Base-by-base conservation (phyloP, 2,888 invertebrate species). In the Hyposoter dolosus region DNA sequence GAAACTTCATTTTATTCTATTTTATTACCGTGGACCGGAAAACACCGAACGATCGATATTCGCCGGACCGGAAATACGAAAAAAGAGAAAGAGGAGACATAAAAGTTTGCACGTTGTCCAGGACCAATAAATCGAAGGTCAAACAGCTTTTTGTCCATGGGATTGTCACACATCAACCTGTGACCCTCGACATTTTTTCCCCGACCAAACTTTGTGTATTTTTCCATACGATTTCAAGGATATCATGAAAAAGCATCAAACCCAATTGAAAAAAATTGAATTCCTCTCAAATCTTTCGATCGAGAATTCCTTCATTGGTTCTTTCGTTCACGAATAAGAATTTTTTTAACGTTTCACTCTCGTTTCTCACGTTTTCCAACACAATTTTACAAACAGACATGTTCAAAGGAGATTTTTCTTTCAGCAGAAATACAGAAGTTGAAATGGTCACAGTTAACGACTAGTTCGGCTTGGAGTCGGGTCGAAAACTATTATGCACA, bases 121-220 rank as follows among this genome's bases (percentile, higher is more conserved):
- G 50, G 50, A 3, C 9, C 50, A 50, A 71, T 71, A 71, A 71
- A 71, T 71, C 71, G 71, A 71, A 71, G 71, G 71, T 71, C 71
- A 32, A 71, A 65, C 23, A 56, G 56, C n/a, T 65, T 65, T 65
- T n/a, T 65, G 35, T 56, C 56, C 56, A 56, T 23, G 23, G 23
- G 23, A 56, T 56, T 12, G 23, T 23, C 23, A 56, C 56, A 23
- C 23, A 10, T 56, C 56, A 12, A 56, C 56, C 56, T 12, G 56
- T 23, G 28, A 23, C 23, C 56, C 23, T 56, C 12, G 56, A 56
- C 56, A 56, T 56, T 56, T 56, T 56, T 28, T 56, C 15, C 4
- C 56, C 3, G 7, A 28, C 4, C 3, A 23, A 56, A 56, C 56
- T 23, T 0, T 10, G 56, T 23, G 12, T 10, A 56, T 23, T 28